A percentile compares a stretch with the other conserved stretches of the same genome.
Conservation (phyloP, 2,113 vertebrate species). For the Paralichthys olivaceus region DNA sequence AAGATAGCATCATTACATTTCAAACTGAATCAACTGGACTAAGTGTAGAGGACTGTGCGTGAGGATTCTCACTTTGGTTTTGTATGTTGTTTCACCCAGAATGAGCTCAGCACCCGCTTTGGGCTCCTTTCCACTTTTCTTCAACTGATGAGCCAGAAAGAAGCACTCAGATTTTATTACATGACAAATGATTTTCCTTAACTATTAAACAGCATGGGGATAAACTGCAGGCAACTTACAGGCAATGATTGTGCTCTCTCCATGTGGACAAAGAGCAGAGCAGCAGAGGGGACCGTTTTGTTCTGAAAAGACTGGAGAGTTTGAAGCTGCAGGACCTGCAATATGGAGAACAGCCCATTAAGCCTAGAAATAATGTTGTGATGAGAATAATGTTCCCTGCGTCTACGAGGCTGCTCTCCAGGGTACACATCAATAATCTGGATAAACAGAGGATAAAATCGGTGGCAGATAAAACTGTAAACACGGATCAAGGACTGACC, state of each 20-base stretch:
- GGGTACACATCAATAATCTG: neutral
- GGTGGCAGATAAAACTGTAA: neutral
- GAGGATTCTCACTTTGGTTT: constrained; percentile 85
- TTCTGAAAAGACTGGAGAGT: constrained; percentile 84
- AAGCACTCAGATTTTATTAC: neutral
- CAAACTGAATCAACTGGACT: neutral
- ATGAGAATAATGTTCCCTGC: neutral
- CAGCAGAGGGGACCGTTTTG: constrained; percentile 84
- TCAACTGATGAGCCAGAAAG: constrained; percentile 76
- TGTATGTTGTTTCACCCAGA: constrained; percentile 81
- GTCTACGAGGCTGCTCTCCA: neutral
- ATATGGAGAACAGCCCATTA: constrained; percentile 3
- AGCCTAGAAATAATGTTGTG: neutral
- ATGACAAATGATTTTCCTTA: neutral
- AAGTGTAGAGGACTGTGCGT: neutral
- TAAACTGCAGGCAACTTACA: constrained; percentile 76
- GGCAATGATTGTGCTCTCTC: constrained; percentile 85
- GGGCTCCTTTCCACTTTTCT: constrained; percentile 89
- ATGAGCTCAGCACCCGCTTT: constrained; percentile 83
- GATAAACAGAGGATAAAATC: neutral
- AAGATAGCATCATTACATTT: neutral
- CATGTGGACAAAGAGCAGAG: constrained; percentile 86
- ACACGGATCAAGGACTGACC: constrained; percentile 70
- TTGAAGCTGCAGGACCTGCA: constrained; percentile 86
- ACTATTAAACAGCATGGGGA: neutral